Evolutionary conservation across 1,140 invertebrate species (phyloP), one percentile per base, ranked within the genome.

Genomic region (Halotydeus destructor): DNA sequence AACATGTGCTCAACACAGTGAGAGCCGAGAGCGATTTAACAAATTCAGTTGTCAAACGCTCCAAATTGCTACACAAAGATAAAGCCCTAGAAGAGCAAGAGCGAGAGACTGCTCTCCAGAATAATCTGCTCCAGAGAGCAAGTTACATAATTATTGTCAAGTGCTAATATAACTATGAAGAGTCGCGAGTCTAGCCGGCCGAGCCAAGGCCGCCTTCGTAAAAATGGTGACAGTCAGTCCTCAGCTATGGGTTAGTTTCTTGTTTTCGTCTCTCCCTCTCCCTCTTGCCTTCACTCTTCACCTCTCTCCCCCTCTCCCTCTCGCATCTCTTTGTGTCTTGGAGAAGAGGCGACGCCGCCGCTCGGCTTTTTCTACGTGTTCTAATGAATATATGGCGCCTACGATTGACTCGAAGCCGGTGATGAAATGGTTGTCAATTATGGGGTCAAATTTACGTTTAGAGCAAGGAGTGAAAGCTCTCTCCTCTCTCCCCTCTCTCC

Each of bases 291-390:
- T 31, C 30, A n/a, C 30, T 31, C 30, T 31, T 16, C 16, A 12
- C 16, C 30, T 31, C 30, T 31, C 30, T 31, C 30, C 27, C 34
- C 25, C 30, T 41, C 34, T 32, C 28, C 24, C 36, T 28, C 23
- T 22, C 25, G 24, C 31, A 31, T 31, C 12, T 31, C 30, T 31
- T n/a, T 16, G 18, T 12, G 18, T 16, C 12, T 12, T n/a, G 12
- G 12, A 31, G 12, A 31, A 31, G 30, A n/a, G 30, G 30, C 16
- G 30, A 31, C 16, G 18, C 30, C 12, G 18, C 16, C 30, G 18
- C 16, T 31, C 12, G 30, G 12, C 30, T 31, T 31, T 31, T 12
- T n/a, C 30, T 31, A 16, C 30, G 4, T 12, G 4, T 31, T 31
- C 11, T 11, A 19, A 16, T 35, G 11, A 35, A 3, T 34, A 5